Conservation (phyloP, 2,888 invertebrate genomes). For the Microchrysa polita region DNA sequence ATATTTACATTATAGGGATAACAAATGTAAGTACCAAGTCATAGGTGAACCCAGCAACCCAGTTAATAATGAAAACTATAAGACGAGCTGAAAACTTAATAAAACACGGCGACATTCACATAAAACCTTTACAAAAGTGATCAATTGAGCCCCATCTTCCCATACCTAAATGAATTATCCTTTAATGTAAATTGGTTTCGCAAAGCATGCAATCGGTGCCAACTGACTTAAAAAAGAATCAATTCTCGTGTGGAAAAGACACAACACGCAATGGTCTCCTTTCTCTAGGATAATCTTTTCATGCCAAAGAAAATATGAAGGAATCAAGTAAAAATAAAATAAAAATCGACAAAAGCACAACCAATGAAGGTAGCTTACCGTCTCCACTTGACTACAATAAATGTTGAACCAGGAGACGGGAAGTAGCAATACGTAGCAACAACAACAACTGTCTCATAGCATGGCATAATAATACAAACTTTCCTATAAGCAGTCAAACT, state of each 20-base stretch:
- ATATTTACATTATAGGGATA: too few relatives aligned
- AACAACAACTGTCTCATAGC: constrained; percentile 1
- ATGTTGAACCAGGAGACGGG: constrained; percentile 1
- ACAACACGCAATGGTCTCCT: constrained; percentile 45
- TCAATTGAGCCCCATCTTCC: constrained; percentile 22
- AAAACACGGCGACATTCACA: neutral
- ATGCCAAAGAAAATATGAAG: constrained; percentile 10
- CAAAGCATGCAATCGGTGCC: constrained; percentile 45
- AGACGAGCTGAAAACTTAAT: too few relatives aligned
- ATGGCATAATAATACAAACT: constrained; percentile 26
- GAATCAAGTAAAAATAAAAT: neutral
- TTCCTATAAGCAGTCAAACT: constrained; percentile 20
- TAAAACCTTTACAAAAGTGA: constrained; percentile 1
- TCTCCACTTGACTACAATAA: constrained; percentile 28
- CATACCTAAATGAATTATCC: constrained; percentile 3
- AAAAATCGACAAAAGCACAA: neutral
- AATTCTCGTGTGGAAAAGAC: constrained; percentile 42
- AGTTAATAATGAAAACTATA: too few relatives aligned
- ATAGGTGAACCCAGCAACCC: too few relatives aligned
- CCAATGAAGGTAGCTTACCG: constrained; percentile 9
- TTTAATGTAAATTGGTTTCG: constrained; percentile 41
- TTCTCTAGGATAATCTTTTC: constrained; percentile 29
- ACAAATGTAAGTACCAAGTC: too few relatives aligned
- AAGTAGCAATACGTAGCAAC: too few relatives aligned
- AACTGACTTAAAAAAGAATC: constrained; percentile 42